Conservation (phyloP, 35 echinoderm and acorn worm genomes). For the Apostichopus californicus region DNA sequence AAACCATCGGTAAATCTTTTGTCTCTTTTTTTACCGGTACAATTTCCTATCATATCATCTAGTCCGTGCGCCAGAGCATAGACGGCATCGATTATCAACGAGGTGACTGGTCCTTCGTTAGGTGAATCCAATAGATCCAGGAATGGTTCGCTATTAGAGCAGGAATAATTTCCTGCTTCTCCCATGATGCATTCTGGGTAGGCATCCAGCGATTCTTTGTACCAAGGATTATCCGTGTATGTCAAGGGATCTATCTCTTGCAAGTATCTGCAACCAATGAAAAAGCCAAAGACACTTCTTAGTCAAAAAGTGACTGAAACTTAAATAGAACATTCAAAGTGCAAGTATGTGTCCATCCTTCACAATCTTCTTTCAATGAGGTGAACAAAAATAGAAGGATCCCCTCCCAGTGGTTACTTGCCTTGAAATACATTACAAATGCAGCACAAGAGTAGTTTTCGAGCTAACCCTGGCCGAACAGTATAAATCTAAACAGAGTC, state of each 20-base stretch:
- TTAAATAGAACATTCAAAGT: too few species aligned
- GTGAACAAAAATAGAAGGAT: too few species aligned
- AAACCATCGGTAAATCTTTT: too few species aligned
- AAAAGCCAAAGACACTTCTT: too few species aligned
- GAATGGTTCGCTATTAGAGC: constrained; percentile 62
- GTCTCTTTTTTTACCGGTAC: constrained; percentile 41
- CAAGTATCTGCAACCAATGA: constrained; percentile 58
- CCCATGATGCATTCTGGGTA: constrained; percentile 57
- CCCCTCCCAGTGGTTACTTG: too few species aligned
- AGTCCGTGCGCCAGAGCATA: constrained; percentile 77
- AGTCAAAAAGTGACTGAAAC: too few species aligned
- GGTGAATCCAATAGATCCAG: constrained; percentile 50
- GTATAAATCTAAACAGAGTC: too few species aligned
- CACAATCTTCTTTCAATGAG: too few species aligned
- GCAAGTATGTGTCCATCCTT: too few species aligned
- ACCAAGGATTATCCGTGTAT: constrained; percentile 84
- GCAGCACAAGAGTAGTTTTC: too few species aligned
- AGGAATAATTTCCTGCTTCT: not conserved
- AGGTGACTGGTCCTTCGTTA: constrained; percentile 58
- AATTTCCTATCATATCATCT: constrained; percentile 66
- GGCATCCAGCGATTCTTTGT: constrained; percentile 67
- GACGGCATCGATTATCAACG: constrained; percentile 92
- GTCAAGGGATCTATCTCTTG: constrained; percentile 57
- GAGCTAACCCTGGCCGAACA: too few species aligned
- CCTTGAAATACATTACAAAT: too few species aligned